A percentile compares a stretch with the other conserved stretches of the same genome.
These are phyloP conservation scores for Nemoura dubitans DNA, from an alignment of 2,888 invertebrate genomes.

Conservation along the genomic window DNA sequence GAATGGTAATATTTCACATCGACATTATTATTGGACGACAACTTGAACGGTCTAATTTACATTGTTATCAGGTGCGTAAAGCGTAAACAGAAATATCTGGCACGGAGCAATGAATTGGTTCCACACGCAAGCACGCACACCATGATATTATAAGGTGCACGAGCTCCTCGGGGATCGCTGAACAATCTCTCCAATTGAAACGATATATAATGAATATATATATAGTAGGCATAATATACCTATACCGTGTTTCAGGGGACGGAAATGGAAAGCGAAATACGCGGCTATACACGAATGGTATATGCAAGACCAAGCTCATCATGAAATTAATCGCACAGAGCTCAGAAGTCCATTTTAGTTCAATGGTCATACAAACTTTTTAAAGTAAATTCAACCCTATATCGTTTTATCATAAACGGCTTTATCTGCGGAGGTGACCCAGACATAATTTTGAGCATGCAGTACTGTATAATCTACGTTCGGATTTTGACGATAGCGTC, in stretches of 20 bases:
- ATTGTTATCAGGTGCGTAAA: background rate
- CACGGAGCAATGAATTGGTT: too few species aligned
- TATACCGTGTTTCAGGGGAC: background rate
- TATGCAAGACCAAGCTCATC: too few species aligned
- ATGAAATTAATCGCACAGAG: too few species aligned
- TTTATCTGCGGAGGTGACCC: too few species aligned
- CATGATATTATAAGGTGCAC: background rate
- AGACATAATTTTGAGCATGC: too few species aligned
- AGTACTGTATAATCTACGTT: background rate
- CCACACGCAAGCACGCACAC: background rate
- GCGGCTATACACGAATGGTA: too few species aligned
- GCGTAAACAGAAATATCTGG: background rate
- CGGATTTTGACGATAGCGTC: background rate
- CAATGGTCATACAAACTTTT: too few species aligned
- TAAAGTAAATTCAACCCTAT: too few species aligned
- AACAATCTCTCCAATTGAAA: background rate
- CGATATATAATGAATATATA: background rate
- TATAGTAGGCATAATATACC: too few species aligned
- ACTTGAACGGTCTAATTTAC: background rate
- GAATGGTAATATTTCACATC: background rate
- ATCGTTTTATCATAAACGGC: too few species aligned
- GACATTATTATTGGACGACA: background rate
- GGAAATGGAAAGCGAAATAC: background rate
- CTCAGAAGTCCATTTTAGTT: too few species aligned
- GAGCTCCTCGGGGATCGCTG: background rate